Evolutionary conservation across 1,140 invertebrate species (phyloP).

Genomic region (Diachasmimorpha longicaudata): DNA sequence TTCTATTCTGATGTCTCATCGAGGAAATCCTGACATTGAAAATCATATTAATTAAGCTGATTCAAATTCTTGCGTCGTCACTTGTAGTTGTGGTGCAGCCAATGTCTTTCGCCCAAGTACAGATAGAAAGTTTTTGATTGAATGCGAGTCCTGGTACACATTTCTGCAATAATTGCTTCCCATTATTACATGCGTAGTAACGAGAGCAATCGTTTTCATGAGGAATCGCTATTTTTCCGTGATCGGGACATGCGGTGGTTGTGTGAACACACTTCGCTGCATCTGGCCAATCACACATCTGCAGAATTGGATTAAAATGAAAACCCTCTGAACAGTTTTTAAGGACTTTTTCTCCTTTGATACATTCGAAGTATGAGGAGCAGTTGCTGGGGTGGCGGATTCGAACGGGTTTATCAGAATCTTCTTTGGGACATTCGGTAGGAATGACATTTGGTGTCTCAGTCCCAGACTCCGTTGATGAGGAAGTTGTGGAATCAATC

Average conservation of each 20-base stretch:
- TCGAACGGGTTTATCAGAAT: slow-evolving; percentile 32
- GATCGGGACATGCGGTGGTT: not conserved
- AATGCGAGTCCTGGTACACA: not conserved
- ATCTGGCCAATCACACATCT: slow-evolving; percentile 58
- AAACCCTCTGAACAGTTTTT: slow-evolving; percentile 54
- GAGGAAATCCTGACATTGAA: not conserved
- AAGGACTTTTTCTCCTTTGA: slow-evolving; percentile 55
- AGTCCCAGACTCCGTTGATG: not conserved
- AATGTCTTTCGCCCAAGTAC: not conserved
- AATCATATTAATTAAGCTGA: too few relatives aligned
- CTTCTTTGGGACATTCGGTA: slow-evolving; percentile 24
- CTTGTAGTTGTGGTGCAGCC: not conserved
- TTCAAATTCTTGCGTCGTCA: not conserved
- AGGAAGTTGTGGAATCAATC: too few relatives aligned
- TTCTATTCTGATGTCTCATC: not conserved
- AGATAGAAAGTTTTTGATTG: not conserved
- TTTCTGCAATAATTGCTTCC: not conserved
- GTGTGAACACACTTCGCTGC: not conserved
- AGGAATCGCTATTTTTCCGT: not conserved
- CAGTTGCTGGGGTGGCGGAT: slow-evolving; percentile 62
- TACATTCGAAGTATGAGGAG: slow-evolving; percentile 64
- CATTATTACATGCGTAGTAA: not conserved
- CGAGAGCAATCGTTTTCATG: not conserved
- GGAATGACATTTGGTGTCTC: not conserved
- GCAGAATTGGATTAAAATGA: slow-evolving; percentile 59